A percentile compares a stretch with the other conserved stretches of the same genome.
Evolutionary conservation across 2,113 vertebrate genomes (phyloP).

Genomic region (Nasalis larvatus): DNA sequence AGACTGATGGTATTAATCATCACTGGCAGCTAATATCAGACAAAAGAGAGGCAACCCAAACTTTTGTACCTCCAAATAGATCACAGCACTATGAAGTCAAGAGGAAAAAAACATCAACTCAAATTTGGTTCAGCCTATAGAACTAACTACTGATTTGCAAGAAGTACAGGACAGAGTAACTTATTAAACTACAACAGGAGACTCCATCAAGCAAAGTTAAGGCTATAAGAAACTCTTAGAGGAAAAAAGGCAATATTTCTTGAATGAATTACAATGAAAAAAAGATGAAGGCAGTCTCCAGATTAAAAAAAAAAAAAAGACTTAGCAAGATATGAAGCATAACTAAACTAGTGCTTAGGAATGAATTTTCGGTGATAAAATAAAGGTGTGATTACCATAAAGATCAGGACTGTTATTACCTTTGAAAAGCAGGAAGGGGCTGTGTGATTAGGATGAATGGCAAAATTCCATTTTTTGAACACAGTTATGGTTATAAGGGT

Average conservation of each 20-base stretch:
- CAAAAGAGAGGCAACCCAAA: not conserved
- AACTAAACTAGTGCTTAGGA: not conserved
- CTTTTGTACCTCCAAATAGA: not conserved
- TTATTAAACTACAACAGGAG: not conserved
- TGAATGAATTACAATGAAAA: not conserved
- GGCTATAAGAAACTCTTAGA: not conserved
- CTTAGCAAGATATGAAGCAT: not conserved
- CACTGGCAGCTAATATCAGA: not conserved
- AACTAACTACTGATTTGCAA: not conserved
- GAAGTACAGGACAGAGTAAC: not conserved
- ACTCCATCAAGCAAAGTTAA: conserved; percentile 1
- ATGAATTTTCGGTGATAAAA: not conserved
- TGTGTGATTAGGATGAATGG: not conserved
- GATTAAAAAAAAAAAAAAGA: not conserved
- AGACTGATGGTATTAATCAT: not conserved
- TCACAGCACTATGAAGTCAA: not conserved
- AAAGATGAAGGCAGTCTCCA: not conserved
- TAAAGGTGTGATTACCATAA: not conserved
- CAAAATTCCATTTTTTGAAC: not conserved
- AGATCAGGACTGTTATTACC: not conserved
- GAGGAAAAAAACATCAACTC: not conserved
- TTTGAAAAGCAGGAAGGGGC: not conserved
- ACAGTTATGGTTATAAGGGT: not conserved
- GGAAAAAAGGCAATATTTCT: not conserved
- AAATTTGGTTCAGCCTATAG: not conserved